These are phyloP conservation scores for Apodemus agrarius DNA, from an alignment of 2,797 vertebrate species.

Conservation along the genomic window DNA sequence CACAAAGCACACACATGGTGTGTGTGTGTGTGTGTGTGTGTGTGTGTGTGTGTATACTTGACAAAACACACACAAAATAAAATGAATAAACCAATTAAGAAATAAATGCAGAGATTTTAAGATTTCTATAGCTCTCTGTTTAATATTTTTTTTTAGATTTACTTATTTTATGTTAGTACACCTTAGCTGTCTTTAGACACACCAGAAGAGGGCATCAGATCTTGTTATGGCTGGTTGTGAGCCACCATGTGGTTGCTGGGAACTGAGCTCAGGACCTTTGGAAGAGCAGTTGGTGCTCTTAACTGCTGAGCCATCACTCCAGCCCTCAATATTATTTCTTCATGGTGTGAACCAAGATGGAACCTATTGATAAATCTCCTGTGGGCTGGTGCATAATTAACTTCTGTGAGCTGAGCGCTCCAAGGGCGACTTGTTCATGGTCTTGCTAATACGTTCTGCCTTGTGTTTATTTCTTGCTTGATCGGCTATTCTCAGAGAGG, in stretches of 20 bases:
- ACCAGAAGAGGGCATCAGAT: too few species aligned
- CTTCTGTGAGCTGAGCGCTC: neutral
- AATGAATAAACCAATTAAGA: neutral
- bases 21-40: too few species aligned
- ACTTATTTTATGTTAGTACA: too few species aligned
- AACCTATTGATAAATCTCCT: neutral
- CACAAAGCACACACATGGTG: too few species aligned
- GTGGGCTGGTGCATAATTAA: neutral
- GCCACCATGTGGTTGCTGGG: too few species aligned
- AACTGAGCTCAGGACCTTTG: too few species aligned
- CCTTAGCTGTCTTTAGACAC: too few species aligned
- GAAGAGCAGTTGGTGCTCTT: too few species aligned
- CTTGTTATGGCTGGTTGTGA: too few species aligned
- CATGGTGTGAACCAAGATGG: neutral
- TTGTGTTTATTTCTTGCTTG: neutral
- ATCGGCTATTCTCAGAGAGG: neutral
- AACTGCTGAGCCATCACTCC: too few species aligned
- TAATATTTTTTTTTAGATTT: too few species aligned
- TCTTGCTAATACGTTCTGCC: neutral
- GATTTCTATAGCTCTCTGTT: neutral
- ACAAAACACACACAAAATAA: neutral
- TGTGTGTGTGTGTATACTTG: too few species aligned
- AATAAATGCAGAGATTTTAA: neutral
- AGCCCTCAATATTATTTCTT: neutral
- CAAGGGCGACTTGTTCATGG: slow-evolving; percentile 13